These are phyloP conservation scores for Serilophus lunatus DNA, from an alignment of 2,113 vertebrate genomes.

Conservation along the genomic window DNA sequence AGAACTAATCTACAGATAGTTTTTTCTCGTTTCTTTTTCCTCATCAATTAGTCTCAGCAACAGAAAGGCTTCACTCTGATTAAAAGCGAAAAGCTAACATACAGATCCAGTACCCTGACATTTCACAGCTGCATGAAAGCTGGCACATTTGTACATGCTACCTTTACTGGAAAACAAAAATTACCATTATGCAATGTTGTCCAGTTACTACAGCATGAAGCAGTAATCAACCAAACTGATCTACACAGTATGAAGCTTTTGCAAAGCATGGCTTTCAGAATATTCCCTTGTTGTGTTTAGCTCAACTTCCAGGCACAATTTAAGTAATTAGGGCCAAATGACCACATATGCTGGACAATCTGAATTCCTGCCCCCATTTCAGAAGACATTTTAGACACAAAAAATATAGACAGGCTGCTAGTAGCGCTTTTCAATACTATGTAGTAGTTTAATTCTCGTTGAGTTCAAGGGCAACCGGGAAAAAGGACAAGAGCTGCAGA, in stretches of 20 bases:
- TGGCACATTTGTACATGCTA: neutral
- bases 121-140: neutral
- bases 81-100: slow-evolving; percentile 1
- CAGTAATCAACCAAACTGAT: neutral
- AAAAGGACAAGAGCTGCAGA: neutral
- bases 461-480: neutral
- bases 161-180: neutral
- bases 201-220: neutral
- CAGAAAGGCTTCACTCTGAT: neutral
- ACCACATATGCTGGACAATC: neutral
- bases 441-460: neutral
- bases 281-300: neutral
- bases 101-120: neutral
- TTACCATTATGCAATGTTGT: neutral
- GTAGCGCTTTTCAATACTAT: neutral
- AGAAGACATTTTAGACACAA: neutral
- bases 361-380: neutral
- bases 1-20: neutral
- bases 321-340: neutral
- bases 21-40: neutral
- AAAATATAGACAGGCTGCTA: neutral
- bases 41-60: neutral
- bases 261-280: neutral
- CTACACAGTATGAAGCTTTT: neutral
- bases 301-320: neutral